These are phyloP conservation scores for Meriones unguiculatus DNA, from an alignment of 2,113 vertebrate genomes.

Conservation along the genomic window DNA sequence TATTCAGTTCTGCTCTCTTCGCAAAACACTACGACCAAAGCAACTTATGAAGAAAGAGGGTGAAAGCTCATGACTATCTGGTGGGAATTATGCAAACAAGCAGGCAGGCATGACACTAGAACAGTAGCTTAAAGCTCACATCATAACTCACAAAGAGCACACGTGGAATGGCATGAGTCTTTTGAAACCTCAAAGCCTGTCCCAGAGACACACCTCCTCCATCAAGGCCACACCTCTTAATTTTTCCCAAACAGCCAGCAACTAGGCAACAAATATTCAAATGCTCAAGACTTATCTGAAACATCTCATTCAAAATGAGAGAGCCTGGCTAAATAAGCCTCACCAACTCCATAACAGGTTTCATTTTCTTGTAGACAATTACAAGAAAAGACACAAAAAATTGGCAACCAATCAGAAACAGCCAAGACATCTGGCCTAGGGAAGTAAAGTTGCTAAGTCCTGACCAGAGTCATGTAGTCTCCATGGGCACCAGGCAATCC, in stretches of 20 bases:
- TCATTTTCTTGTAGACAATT: too few relatives aligned
- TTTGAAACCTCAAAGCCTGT: neutral
- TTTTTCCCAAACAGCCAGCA: neutral
- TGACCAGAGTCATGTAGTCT: too few relatives aligned
- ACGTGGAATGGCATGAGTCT: too few relatives aligned
- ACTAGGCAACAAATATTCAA: neutral
- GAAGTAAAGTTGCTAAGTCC: too few relatives aligned
- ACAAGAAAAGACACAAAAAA: too few relatives aligned
- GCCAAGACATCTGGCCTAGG: too few relatives aligned
- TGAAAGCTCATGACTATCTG: neutral
- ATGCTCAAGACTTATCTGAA: neutral
- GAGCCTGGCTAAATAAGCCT: too few relatives aligned
- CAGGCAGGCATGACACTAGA: neutral
- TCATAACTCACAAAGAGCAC: neutral
- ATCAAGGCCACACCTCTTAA: neutral
- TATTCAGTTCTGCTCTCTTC: neutral
- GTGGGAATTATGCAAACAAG: neutral
- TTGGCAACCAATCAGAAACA: too few relatives aligned
- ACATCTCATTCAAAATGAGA: neutral
- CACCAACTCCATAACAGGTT: too few relatives aligned
- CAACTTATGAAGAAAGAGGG: neutral
- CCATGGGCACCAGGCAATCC: too few relatives aligned
- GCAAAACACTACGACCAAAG: neutral
- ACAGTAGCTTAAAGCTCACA: neutral
- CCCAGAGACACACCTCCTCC: neutral